Evolutionary conservation across 2,113 vertebrate genomes (phyloP).

Genomic region (Pleuronectes platessa): DNA sequence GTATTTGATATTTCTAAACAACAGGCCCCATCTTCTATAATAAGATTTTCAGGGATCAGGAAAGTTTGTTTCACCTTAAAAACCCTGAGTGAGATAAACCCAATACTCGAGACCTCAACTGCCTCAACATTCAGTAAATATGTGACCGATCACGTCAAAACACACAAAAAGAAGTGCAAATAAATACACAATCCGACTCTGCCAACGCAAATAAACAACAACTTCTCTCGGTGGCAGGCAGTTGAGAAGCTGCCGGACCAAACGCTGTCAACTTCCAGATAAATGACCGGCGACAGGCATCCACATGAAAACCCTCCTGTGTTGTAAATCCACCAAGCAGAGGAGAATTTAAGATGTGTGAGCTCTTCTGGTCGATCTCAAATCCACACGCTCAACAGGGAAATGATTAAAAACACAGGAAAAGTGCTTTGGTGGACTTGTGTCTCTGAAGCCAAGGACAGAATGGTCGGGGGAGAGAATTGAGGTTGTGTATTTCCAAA

Average conservation of each 20-base stretch:
- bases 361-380: constrained; percentile 1
- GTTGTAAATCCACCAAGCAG: background rate
- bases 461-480: background rate
- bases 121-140: background rate
- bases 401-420: constrained; percentile 7
- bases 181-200: constrained; percentile 14
- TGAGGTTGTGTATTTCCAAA: background rate
- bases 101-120: background rate
- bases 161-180: constrained; percentile 11
- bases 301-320: background rate
- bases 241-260: background rate
- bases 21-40: too few species aligned
- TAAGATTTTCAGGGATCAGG: background rate
- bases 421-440: constrained; percentile 17
- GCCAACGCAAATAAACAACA: constrained; percentile 37
- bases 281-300: constrained; percentile 3
- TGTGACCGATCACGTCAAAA: constrained; percentile 15
- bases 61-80: background rate
- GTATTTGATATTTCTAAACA: too few species aligned
- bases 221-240: background rate
- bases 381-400: background rate
- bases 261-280: constrained; percentile 22
- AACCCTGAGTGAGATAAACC: background rate
- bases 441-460: background rate
- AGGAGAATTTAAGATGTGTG: background rate